These are phyloP conservation scores for Gymnothorax javanicus DNA, from an alignment of 2,797 vertebrate species.

Conservation along the genomic window DNA sequence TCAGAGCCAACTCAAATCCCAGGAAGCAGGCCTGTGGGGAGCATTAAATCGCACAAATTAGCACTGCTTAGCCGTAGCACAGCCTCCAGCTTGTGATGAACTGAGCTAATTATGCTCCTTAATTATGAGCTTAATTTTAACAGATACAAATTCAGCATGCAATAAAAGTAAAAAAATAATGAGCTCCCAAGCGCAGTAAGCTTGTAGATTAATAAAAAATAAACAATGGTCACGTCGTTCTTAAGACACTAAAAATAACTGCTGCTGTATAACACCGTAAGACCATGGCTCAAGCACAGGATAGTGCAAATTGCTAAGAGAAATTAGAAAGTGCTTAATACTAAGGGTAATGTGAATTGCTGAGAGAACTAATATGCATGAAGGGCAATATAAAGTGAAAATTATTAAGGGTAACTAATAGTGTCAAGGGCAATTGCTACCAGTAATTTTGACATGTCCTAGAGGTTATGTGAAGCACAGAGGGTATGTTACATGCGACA, in stretches of 20 bases:
- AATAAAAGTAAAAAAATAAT: background rate
- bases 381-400: background rate
- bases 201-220: background rate
- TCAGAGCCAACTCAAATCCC: constrained; percentile 73
- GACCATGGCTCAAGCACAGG: background rate
- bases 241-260: background rate
- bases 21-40: constrained; percentile 74
- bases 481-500: background rate
- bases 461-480: background rate
- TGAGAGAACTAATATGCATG: no score
- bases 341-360: background rate
- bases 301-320: background rate
- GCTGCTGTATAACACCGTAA: background rate
- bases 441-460: no score
- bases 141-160: background rate
- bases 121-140: background rate
- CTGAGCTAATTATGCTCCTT: background rate
- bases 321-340: background rate
- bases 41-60: constrained; percentile 13
- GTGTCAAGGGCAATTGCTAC: no score
- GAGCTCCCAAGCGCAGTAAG: background rate
- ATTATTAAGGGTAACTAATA: background rate
- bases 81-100: background rate
- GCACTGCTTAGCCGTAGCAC: background rate
- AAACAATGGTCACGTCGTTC: background rate